phyloP scores from a whole-genome alignment of 2,888 invertebrate species.

The Stenolophus ochropezus region DNA sequence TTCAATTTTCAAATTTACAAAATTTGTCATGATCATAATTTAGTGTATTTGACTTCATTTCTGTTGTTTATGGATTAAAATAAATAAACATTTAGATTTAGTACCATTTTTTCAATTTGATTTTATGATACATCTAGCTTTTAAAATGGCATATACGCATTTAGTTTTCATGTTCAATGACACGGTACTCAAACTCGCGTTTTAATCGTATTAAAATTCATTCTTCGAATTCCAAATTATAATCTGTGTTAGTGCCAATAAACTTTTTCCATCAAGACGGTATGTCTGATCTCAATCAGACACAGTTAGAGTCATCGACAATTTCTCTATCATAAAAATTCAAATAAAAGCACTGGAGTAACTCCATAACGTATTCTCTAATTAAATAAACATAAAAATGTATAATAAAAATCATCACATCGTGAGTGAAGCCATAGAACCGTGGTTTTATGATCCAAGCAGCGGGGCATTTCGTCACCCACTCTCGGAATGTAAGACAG shows the following conservation, averaged over 20 bases:
- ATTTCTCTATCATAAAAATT: slow-evolving; percentile 12
- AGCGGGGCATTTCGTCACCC: slow-evolving; percentile 53
- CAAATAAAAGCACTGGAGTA: slow-evolving; percentile 29
- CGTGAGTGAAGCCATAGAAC: slow-evolving; percentile 26
- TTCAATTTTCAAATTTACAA: too few species aligned
- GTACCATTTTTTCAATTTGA: background rate
- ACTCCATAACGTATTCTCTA: slow-evolving; percentile 48
- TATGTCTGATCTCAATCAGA: slow-evolving; percentile 34
- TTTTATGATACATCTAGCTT: background rate
- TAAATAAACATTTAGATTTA: background rate
- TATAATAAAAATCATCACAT: slow-evolving; percentile 43
- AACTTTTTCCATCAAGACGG: background rate
- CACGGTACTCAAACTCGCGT: background rate
- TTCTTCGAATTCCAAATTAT: background rate
- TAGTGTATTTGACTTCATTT: too few species aligned
- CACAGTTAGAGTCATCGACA: slow-evolving; percentile 21
- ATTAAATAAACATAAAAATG: slow-evolving; percentile 54
- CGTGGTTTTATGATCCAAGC: slow-evolving; percentile 17
- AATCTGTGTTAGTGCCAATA: slow-evolving; percentile 4
- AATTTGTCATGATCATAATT: too few species aligned
- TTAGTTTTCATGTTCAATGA: background rate
- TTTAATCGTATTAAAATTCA: background rate
- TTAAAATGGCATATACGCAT: background rate
- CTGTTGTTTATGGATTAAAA: too few species aligned
- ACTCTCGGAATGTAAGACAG: slow-evolving; percentile 41